These are phyloP conservation scores for Silurus glanis DNA, from an alignment of 2,113 vertebrate species.

Conservation along the genomic window DNA sequence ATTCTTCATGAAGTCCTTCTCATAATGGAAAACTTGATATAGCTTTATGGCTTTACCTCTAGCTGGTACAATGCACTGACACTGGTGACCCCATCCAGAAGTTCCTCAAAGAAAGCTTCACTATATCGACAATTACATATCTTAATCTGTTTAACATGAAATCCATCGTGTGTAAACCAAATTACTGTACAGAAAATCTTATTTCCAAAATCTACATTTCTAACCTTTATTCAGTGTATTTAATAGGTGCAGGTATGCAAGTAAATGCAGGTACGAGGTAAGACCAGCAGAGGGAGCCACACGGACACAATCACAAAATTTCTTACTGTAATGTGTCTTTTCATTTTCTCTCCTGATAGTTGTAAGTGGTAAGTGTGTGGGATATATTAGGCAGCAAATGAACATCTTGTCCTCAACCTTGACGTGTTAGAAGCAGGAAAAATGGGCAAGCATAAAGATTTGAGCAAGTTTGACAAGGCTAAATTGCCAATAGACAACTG, in stretches of 20 bases:
- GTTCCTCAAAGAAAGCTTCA: not conserved
- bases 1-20: not conserved
- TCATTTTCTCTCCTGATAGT: not conserved
- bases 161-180: not conserved
- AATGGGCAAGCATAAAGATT: too few species aligned
- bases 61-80: not conserved
- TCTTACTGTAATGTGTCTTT: not conserved
- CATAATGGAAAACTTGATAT: not conserved
- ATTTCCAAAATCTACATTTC: too few species aligned
- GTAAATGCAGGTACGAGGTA: not conserved
- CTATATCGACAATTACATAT: not conserved
- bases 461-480: too few species aligned
- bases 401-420: too few species aligned
- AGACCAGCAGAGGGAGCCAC: conserved; percentile 45
- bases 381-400: too few species aligned
- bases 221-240: too few species aligned
- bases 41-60: not conserved
- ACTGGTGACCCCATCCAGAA: not conserved
- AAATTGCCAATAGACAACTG: too few species aligned
- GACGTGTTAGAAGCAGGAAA: too few species aligned
- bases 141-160: not conserved
- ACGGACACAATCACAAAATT: not conserved
- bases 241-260: too few species aligned
- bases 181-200: too few species aligned
- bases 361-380: too few species aligned